Evolutionary conservation across 2,113 vertebrate genomes (phyloP).

Genomic region (Coptodon bakossiorum): DNA sequence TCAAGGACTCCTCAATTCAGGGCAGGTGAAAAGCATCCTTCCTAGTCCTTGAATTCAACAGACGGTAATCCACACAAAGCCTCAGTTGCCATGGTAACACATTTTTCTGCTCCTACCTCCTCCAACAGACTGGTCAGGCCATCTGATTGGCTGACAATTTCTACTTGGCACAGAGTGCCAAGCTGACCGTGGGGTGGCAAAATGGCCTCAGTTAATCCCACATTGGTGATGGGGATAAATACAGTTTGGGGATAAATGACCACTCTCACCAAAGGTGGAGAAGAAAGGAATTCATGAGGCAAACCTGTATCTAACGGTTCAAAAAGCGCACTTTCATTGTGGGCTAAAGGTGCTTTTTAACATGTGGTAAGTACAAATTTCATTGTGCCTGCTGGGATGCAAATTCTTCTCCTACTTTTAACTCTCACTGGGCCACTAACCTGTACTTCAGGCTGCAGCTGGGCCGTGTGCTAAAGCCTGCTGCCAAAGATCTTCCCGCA

Average conservation of each 20-base stretch:
- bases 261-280: no score
- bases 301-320: no score
- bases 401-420: background rate
- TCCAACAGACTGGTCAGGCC: no score
- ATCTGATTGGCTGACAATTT: no score
- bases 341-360: background rate
- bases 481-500: background rate
- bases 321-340: no score
- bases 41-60: background rate
- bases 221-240: no score
- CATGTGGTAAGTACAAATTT: background rate
- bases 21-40: background rate
- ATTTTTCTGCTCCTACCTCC: background rate
- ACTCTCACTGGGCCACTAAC: background rate
- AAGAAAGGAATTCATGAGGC: no score
- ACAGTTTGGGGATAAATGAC: no score
- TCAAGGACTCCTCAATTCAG: background rate
- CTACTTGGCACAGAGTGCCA: no score
- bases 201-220: no score
- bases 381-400: background rate
- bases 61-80: background rate
- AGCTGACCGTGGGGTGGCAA: no score
- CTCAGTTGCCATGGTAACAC: background rate
- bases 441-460: background rate
- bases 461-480: accelerated